Percentiles rank a stretch among this genome's conserved stretches.
Evolutionary conservation across 2,113 vertebrate genomes (phyloP).

Genomic region (Poeciliopsis turrubarensis): DNA sequence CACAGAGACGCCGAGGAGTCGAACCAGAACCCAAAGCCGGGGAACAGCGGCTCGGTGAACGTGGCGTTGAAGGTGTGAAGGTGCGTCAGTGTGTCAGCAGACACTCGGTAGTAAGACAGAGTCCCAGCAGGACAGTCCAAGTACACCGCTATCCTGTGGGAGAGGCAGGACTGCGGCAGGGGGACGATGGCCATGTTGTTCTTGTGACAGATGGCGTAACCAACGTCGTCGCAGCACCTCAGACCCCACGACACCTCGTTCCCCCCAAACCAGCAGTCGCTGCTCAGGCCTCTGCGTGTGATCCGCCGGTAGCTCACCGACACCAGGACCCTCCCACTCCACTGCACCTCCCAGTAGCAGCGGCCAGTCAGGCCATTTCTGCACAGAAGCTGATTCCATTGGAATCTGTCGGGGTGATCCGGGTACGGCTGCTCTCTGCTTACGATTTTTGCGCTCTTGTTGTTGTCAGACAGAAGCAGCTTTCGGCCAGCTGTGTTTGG

Average conservation of each 20-base stretch:
- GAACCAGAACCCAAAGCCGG: constrained; percentile 6
- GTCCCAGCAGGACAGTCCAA: neutral
- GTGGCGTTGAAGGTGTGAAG: constrained; percentile 11
- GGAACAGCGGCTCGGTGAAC: neutral
- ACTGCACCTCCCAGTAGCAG: constrained; percentile 23
- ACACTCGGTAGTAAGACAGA: constrained; percentile 9
- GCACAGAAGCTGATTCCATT: neutral
- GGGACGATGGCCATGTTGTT: neutral
- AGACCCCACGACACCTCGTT: constrained; percentile 24
- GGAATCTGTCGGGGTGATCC: neutral
- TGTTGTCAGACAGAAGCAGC: neutral
- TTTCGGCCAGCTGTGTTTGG: neutral
- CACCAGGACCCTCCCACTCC: neutral
- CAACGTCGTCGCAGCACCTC: constrained; percentile 4
- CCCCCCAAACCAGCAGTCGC: neutral
- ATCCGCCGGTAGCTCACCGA: neutral
- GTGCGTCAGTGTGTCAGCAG: neutral
- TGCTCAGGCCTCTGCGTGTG: neutral
- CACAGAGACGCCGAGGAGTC: neutral
- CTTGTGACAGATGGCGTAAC: constrained; percentile 1
- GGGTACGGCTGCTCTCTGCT: neutral
- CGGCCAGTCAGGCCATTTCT: neutral
- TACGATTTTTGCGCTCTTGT: neutral
- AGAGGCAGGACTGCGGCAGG: neutral
- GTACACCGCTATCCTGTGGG: constrained; percentile 4